phyloP scores from a whole-genome alignment of 2,113 vertebrate species.

The Toxotes jaculatrix region DNA sequence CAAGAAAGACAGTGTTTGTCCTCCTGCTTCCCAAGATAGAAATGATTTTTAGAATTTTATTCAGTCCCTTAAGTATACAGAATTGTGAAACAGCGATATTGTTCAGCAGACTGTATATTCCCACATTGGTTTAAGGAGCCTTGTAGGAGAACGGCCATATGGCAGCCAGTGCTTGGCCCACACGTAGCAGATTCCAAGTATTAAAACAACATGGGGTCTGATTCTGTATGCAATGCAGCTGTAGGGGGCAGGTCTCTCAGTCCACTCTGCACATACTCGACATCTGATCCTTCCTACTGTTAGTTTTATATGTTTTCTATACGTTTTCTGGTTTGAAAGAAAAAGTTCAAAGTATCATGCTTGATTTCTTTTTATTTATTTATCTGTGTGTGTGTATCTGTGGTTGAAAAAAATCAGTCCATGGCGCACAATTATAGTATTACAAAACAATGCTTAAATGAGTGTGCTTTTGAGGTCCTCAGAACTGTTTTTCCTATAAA shows the following conservation, averaged over 20 bases:
- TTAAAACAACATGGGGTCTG: conserved; percentile 5
- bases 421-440: neutral
- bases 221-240: neutral
- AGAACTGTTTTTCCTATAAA: neutral
- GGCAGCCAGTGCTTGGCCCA: neutral
- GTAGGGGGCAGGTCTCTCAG: no score
- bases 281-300: neutral
- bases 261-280: neutral
- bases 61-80: neutral
- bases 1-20: neutral
- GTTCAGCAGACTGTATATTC: neutral
- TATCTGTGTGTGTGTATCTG: neutral
- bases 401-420: neutral
- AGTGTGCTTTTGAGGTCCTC: neutral
- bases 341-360: neutral
- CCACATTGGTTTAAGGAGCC: neutral
- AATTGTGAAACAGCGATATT: neutral
- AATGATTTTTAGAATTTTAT: neutral
- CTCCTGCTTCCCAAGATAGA: neutral
- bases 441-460: neutral
- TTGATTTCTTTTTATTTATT: neutral
- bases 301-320: neutral
- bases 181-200: neutral
- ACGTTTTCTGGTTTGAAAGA: neutral
- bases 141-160: no score